Evolutionary conservation across 2,888 invertebrate species (phyloP), one percentile per base, ranked within the genome.

Genomic region (Gastracanthus pulcherrimus): DNA sequence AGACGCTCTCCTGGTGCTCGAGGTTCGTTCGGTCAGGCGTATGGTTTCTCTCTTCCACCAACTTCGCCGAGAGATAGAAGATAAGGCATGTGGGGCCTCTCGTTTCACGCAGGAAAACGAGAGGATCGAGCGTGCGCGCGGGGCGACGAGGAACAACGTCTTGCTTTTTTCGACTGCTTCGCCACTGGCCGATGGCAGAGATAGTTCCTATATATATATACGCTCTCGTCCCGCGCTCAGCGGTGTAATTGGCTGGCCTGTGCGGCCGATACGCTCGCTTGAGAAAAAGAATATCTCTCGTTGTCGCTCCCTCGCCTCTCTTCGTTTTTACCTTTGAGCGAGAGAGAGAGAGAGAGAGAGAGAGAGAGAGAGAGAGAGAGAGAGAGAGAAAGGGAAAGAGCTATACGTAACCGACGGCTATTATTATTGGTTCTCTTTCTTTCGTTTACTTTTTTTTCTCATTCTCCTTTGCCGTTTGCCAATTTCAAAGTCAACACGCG

Each of bases 221-320:
- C 48, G 66, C 75, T 81, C 81, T 82, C 77, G 74, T 83, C 77
- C 82, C 76, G 81, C 79, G 72, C 70, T 80, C 79, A 81, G 76
- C 82, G 70, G 80, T 81, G 83, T 84, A 84, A 84, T 82, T 84
- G 83, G 79, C 81, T 76, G 75, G 72, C 81, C 78, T 67, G 64
- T 71, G 74, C 66, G 76, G n/a, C n/a, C n/a, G n/a, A n/a, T 70
- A 76, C 51, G 67, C 79, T 66, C 71, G 71, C 45, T 45, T n/a
- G 16, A 29, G 67, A 62, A 70, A 78, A 70, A 71, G 51, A 64
- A 74, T 80, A 45, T 80, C 76, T 45, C 60, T 66, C 48, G 16
- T 23, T 66, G 16, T 26, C 34, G 11, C 11, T n/a, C 19, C 7
- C n/a, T 38, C 26, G 51, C 16, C 36, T 11, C 34, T 4, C 36